phyloP scores from a whole-genome alignment of 2,113 vertebrate species.

The Neolamprologus cancellatus region DNA sequence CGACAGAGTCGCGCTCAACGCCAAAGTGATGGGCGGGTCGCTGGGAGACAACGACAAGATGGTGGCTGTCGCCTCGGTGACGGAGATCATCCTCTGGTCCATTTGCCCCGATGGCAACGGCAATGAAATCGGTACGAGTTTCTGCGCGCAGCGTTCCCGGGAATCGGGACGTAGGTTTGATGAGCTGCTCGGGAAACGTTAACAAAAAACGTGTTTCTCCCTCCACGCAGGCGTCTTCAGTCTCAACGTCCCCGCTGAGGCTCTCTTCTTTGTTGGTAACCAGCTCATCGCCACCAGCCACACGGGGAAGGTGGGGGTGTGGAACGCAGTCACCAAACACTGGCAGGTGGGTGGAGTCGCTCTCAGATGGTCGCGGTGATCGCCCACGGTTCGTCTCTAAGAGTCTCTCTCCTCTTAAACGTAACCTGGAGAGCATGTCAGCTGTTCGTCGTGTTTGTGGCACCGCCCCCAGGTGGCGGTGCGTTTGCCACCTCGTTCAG shows the following conservation, averaged over 20 bases:
- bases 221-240: slow-evolving; percentile 79
- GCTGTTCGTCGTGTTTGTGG: rapidly evolving
- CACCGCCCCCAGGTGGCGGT: background rate
- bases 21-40: slow-evolving; percentile 81
- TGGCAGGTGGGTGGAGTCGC: slow-evolving; percentile 80
- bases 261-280: slow-evolving; percentile 89
- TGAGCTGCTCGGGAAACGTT: background rate
- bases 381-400: rapidly evolving
- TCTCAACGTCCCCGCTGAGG: slow-evolving; percentile 84
- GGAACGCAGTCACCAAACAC: slow-evolving; percentile 94
- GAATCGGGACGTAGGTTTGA: rapidly evolving
- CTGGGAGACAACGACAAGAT: slow-evolving; percentile 89
- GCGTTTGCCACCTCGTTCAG: no score
- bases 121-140: slow-evolving; percentile 78
- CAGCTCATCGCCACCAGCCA: slow-evolving; percentile 92
- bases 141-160: rapidly evolving
- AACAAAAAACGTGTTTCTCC: background rate
- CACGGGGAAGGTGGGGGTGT: slow-evolving; percentile 87
- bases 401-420: background rate
- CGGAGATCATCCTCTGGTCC: slow-evolving; percentile 87
- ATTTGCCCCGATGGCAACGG: slow-evolving; percentile 81
- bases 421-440: background rate
- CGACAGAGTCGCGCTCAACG: slow-evolving; percentile 84
- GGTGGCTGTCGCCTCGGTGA: slow-evolving; percentile 82
- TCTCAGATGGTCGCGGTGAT: background rate